Base-by-base conservation (phyloP, 2,888 invertebrate species). In the Tupiocoris notatus region DNA sequence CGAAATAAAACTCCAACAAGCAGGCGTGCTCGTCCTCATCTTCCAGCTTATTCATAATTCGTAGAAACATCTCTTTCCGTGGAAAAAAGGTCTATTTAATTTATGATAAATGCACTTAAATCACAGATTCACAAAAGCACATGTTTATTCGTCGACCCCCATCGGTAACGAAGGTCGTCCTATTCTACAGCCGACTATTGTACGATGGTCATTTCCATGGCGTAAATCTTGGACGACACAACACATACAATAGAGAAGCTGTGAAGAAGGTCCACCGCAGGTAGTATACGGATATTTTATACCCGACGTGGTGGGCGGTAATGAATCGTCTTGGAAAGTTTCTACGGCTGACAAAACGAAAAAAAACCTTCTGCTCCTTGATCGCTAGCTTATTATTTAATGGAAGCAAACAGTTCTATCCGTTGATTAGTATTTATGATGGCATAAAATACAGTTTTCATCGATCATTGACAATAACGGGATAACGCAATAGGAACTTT, bases 41-140 rank as follows among this genome's bases (percentile, higher is more conserved):
- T 12, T 39, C 39, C 39, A 7, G 12, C 39, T 7, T 12, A 39
- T 39, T 39, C 39, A 39, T 39, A 39, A 39, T 7, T 7, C 12
- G 39, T 39, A 39, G n/a, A n/a, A n/a, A n/a, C n/a, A n/a, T n/a
- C n/a, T n/a, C n/a, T n/a, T 54, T 65, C 67, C 67, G 9, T 22
- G 54, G 59, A 59, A 70, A 70, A 21, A 70, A n/a, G 21, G 3
- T 18, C 67, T 70, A 57, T 25, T 70, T 70, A 70, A 70, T 70
- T 70, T 70, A 70, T 70, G 70, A 70, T 59, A 70, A 70, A 70
- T 25, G 70, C 24, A 25, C 54, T 25, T 24, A 70, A 70, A 70
- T 70, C 70, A 25, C 61, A 23, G 23, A 20, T 67, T 67, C 9
- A 0, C 67, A 39, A 3, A n/a, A n/a, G 59, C 61, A 17, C 58